These are phyloP conservation scores for Nycticorax nycticorax DNA, from an alignment of 2,113 vertebrate species.

Conservation along the genomic window DNA sequence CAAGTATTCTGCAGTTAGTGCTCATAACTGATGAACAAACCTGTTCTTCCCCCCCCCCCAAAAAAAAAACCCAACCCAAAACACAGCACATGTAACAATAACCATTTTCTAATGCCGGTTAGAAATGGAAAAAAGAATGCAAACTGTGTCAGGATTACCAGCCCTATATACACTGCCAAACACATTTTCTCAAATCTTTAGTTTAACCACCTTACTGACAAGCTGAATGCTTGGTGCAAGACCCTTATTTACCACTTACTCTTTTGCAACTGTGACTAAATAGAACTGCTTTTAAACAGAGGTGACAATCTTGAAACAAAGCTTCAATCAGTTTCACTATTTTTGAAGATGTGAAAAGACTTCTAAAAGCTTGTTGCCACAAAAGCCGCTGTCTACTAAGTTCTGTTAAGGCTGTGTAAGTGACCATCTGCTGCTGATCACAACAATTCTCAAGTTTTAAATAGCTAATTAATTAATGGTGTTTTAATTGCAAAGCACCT, in stretches of 20 bases:
- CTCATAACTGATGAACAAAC: not conserved
- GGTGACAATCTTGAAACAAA: not conserved
- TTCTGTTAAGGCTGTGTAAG: not conserved
- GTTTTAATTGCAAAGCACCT: not conserved
- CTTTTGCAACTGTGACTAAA: not conserved
- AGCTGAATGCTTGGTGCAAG: not conserved
- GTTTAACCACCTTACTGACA: not conserved
- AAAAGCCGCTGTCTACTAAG: not conserved
- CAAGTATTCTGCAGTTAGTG: not conserved
- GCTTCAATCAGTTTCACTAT: not conserved
- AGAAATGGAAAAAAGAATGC: not conserved
- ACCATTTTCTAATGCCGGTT: not conserved
- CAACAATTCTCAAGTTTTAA: slow-evolving; percentile 1
- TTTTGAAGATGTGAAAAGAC: not conserved
- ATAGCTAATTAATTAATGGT: not conserved
- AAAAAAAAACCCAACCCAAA: not conserved
- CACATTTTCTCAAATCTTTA: not conserved
- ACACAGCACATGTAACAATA: not conserved
- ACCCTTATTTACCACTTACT: not conserved
- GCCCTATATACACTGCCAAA: not conserved
- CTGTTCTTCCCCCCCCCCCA: not conserved
- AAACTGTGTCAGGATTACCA: not conserved
- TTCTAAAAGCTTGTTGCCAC: not conserved
- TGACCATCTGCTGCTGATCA: not conserved
- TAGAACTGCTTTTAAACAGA: not conserved